Percentiles rank a stretch among this genome's conserved stretches.
These are phyloP conservation scores for Speoplatyrhinus poulsoni DNA, from an alignment of 2,113 vertebrate genomes.

Conservation along the genomic window DNA sequence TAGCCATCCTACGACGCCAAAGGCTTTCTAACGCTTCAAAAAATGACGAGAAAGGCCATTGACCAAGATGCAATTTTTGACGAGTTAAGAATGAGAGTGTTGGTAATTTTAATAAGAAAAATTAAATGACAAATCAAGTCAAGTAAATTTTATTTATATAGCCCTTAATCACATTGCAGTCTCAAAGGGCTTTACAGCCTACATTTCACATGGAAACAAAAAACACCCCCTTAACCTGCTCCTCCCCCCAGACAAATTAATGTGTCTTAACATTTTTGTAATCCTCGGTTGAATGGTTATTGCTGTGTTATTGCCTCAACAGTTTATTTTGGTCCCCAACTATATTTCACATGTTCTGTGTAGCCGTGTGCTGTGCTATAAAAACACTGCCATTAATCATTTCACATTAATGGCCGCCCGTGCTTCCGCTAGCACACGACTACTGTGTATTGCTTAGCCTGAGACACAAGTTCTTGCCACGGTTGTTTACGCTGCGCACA, in stretches of 20 bases:
- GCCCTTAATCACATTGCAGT: too few relatives aligned
- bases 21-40: too few relatives aligned
- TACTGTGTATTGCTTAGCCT: slow-evolving; percentile 51
- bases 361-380: slow-evolving; percentile 28
- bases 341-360: slow-evolving; percentile 39
- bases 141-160: too few relatives aligned
- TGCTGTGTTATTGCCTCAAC: background rate
- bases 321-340: slow-evolving; percentile 42
- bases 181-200: too few relatives aligned
- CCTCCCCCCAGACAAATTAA: too few relatives aligned
- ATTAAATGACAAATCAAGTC: too few relatives aligned
- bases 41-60: too few relatives aligned
- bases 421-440: slow-evolving; percentile 47
- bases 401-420: slow-evolving; percentile 59
- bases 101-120: background rate
- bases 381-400: slow-evolving; percentile 71
- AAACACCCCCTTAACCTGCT: too few relatives aligned
- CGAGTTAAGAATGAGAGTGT: too few relatives aligned
- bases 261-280: slow-evolving; percentile 26
- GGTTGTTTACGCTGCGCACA: slow-evolving; percentile 48
- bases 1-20: too few relatives aligned
- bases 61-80: too few relatives aligned
- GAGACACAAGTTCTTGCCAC: slow-evolving; percentile 42
- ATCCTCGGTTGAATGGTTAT: slow-evolving; percentile 25
- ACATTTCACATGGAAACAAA: too few relatives aligned